phyloP scores from a whole-genome alignment of 2,797 vertebrate genomes.

The Varecia variegata region DNA sequence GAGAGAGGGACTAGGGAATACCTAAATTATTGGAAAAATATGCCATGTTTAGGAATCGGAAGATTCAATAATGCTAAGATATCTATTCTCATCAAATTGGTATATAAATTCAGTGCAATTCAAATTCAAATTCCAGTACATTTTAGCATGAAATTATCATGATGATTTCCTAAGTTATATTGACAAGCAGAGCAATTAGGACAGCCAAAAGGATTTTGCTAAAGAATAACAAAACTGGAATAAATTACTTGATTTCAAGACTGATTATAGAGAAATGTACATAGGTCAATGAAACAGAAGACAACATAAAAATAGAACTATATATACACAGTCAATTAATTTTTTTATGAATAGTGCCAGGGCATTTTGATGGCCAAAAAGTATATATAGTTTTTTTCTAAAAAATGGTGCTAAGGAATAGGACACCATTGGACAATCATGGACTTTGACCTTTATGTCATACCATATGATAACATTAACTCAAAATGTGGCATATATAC shows the following conservation, averaged over 20 bases:
- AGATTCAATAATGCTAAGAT: background rate
- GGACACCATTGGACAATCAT: background rate
- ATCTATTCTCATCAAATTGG: background rate
- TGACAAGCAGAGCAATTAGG: background rate
- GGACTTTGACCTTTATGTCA: background rate
- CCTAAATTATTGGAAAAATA: background rate
- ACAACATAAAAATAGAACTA: background rate
- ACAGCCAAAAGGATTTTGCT: background rate
- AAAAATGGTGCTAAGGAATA: background rate
- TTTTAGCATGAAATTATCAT: background rate
- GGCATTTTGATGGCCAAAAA: background rate
- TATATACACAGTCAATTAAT: background rate
- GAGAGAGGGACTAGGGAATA: background rate
- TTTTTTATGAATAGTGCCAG: background rate
- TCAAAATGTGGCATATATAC: background rate
- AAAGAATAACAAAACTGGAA: background rate
- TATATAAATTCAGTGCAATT: background rate
- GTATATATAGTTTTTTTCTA: too few relatives aligned
- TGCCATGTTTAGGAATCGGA: background rate
- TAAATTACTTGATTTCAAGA: background rate
- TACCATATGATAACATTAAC: background rate
- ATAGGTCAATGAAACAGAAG: background rate
- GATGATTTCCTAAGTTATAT: background rate
- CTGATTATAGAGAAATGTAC: background rate
- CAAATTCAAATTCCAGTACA: background rate